These are phyloP conservation scores for Procavia capensis DNA, from an alignment of 2,113 vertebrate species.

Conservation along the genomic window DNA sequence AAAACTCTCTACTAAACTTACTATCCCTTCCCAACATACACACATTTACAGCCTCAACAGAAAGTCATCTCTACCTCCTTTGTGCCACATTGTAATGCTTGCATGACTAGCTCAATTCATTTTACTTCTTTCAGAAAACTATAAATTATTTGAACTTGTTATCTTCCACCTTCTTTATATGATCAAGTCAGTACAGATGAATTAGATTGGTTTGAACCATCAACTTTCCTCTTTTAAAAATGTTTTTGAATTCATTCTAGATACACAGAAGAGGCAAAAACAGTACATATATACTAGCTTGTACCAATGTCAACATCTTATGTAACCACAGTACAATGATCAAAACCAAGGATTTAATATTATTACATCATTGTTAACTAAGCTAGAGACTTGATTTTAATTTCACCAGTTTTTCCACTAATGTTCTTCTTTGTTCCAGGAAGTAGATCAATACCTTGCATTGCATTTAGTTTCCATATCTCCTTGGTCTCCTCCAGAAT, in stretches of 20 bases:
- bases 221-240: background rate
- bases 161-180: background rate
- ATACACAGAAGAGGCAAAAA: background rate
- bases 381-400: background rate
- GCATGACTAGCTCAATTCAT: background rate
- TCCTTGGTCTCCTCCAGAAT: background rate
- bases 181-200: background rate
- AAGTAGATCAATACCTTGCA: background rate
- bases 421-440: background rate
- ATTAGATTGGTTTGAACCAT: background rate
- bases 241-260: slow-evolving; percentile 9
- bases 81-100: background rate
- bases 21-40: background rate
- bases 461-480: background rate
- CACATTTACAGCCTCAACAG: background rate
- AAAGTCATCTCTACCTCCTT: background rate
- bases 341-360: background rate
- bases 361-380: background rate
- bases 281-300: background rate
- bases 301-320: background rate
- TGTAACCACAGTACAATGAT: background rate
- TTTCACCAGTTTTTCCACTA: background rate
- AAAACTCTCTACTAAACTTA: slow-evolving; percentile 10
- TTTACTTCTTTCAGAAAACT: background rate
- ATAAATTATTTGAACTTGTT: background rate